Percentiles rank a stretch among this genome's conserved stretches.
Conservation (phyloP, 1,140 invertebrate species). For the Bombus pyrosoma region DNA sequence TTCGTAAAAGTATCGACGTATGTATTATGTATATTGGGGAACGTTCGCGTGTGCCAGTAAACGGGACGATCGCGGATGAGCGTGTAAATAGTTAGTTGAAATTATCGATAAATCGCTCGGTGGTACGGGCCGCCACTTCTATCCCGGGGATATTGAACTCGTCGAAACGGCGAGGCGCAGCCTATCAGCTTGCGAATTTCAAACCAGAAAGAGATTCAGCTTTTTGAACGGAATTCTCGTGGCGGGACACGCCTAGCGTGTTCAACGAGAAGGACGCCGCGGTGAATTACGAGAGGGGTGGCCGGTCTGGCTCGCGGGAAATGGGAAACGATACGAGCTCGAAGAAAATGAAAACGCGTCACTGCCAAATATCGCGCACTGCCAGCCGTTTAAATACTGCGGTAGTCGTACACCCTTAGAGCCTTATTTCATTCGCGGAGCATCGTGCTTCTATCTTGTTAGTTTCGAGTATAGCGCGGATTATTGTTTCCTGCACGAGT, state of each 20-base stretch:
- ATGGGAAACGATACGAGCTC: slow-evolving; percentile 15
- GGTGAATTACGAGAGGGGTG: neutral
- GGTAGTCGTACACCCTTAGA: neutral
- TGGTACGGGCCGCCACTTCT: neutral
- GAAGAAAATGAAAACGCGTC: slow-evolving; percentile 61
- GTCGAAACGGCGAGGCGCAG: neutral
- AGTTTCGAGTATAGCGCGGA: neutral
- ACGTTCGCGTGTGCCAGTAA: neutral
- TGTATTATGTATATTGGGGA: neutral
- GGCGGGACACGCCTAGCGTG: slow-evolving; percentile 6
- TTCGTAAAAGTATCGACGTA: neutral
- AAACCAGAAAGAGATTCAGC: slow-evolving; percentile 12
- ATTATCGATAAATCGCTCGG: slow-evolving; percentile 49
- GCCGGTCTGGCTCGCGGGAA: neutral
- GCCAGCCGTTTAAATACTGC: slow-evolving; percentile 49
- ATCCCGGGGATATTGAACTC: neutral
- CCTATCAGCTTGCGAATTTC: slow-evolving; percentile 31
- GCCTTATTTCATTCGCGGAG: neutral
- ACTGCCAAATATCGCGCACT: slow-evolving; percentile 72
- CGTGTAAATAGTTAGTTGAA: slow-evolving; percentile 69
- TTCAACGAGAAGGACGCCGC: neutral
- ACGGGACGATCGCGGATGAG: slow-evolving; percentile 12
- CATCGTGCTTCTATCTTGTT: slow-evolving; percentile 31
- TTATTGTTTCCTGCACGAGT: neutral
- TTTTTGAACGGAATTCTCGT: neutral